Evolutionary conservation across 2,797 vertebrate genomes (phyloP).

Genomic region (Pyrocephalus nanus): DNA sequence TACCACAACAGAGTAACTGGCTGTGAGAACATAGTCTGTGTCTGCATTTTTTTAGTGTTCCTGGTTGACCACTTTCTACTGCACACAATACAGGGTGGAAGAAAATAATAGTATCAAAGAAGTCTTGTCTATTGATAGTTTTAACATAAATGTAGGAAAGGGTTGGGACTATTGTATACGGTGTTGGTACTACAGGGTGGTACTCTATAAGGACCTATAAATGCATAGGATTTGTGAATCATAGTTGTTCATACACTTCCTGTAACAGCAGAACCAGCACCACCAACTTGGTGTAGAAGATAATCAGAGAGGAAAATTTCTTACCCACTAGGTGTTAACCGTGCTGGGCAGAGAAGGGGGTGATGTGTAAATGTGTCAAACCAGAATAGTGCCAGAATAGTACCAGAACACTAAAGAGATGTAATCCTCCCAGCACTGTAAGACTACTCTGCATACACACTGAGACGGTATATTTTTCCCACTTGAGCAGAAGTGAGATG

Average conservation of each 20-base stretch:
- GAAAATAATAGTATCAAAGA: background rate
- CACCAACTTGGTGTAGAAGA: background rate
- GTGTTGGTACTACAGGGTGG: background rate
- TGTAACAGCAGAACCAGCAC: background rate
- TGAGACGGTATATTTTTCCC: background rate
- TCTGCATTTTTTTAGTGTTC: background rate
- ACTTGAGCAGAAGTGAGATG: background rate
- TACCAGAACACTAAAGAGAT: background rate
- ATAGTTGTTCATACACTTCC: background rate
- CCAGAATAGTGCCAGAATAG: background rate
- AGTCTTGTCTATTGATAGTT: background rate
- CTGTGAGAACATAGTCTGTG: background rate
- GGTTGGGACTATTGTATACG: background rate
- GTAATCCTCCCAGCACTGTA: background rate
- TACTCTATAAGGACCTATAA: background rate
- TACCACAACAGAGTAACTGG: background rate
- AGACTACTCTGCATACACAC: background rate
- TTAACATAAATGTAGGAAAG: background rate
- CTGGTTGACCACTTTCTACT: background rate
- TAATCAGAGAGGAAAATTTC: background rate
- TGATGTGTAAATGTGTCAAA: background rate
- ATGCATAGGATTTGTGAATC: background rate
- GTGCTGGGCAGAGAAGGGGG: background rate
- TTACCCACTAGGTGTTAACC: background rate
- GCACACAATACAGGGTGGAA: background rate